Evolutionary conservation across 2,888 invertebrate genomes (phyloP).

Genomic region (Brachylomia viminalis): DNA sequence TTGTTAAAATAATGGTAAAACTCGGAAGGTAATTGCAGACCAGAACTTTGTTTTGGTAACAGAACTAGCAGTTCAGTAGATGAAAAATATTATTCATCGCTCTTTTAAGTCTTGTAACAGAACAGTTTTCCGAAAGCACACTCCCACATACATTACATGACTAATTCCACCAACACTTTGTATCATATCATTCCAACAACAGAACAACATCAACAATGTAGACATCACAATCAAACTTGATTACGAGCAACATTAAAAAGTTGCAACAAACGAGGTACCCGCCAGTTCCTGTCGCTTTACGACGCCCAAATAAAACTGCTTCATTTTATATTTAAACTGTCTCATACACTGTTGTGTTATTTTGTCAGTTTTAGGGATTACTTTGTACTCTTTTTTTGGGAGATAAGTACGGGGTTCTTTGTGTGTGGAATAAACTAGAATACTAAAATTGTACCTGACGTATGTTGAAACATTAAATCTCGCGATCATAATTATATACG

Average conservation of each 20-base stretch:
- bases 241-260: constrained; percentile 63
- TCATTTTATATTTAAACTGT: constrained; percentile 63
- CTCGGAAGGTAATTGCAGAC: neutral
- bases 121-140: neutral
- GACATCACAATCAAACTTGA: constrained; percentile 63
- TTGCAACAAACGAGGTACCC: constrained; percentile 46
- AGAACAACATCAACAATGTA: constrained; percentile 53
- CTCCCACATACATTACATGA: neutral
- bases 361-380: constrained; percentile 31
- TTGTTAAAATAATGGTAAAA: neutral
- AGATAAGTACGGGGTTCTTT: constrained; percentile 39
- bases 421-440: neutral
- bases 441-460: constrained; percentile 4
- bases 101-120: neutral
- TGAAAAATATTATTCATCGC: neutral
- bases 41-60: neutral
- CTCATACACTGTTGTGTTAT: constrained; percentile 55
- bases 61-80: neutral
- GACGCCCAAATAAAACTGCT: constrained; percentile 56
- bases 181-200: constrained; percentile 25
- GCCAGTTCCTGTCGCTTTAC: constrained; percentile 35
- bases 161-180: constrained; percentile 28
- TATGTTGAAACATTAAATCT: neutral
- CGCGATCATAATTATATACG: constrained; percentile 10
- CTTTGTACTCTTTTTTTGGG: constrained; percentile 42